Conservation (phyloP, 2,888 invertebrate species). For the Boloria selene region DNA sequence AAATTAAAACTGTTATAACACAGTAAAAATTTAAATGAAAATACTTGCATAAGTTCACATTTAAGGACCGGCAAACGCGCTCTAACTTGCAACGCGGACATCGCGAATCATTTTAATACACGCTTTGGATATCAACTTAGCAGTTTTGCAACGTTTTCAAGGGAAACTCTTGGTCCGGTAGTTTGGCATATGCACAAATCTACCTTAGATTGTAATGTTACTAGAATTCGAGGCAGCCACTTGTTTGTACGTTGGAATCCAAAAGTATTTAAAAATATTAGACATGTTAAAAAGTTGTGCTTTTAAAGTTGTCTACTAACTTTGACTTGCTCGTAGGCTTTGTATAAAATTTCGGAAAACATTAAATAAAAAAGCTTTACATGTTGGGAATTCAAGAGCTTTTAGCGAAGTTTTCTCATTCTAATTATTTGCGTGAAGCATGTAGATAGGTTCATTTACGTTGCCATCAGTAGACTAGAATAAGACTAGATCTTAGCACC, state of each 20-base stretch:
- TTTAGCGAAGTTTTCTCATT: slow-evolving; percentile 10
- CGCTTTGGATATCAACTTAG: slow-evolving; percentile 39
- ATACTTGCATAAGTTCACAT: slow-evolving; percentile 42
- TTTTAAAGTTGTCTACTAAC: neutral
- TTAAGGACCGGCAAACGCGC: slow-evolving; percentile 44
- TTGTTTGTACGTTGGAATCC: neutral
- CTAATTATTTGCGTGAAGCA: neutral
- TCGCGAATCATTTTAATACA: slow-evolving; percentile 41
- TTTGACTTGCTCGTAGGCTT: slow-evolving; percentile 2
- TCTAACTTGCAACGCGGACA: slow-evolving; percentile 38
- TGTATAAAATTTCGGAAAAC: slow-evolving; percentile 17
- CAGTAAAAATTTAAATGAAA: slow-evolving; percentile 43
- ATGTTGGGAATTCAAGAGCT: slow-evolving; percentile 1
- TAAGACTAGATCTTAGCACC: too few species aligned
- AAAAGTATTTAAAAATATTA: slow-evolving; percentile 4
- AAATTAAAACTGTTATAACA: slow-evolving; percentile 48
- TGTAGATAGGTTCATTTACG: neutral
- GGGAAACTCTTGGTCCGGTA: slow-evolving; percentile 30
- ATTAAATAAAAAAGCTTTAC: slow-evolving; percentile 6
- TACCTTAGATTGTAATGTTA: neutral
- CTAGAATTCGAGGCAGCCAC: neutral
- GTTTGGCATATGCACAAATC: slow-evolving; percentile 1
- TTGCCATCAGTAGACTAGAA: neutral
- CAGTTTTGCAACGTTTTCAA: slow-evolving; percentile 29
- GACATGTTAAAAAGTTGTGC: slow-evolving; percentile 3